Evolutionary conservation across 1,140 invertebrate genomes (phyloP), one percentile per base, ranked within the genome.

Genomic region (Lamellibrachia luymesi): DNA sequence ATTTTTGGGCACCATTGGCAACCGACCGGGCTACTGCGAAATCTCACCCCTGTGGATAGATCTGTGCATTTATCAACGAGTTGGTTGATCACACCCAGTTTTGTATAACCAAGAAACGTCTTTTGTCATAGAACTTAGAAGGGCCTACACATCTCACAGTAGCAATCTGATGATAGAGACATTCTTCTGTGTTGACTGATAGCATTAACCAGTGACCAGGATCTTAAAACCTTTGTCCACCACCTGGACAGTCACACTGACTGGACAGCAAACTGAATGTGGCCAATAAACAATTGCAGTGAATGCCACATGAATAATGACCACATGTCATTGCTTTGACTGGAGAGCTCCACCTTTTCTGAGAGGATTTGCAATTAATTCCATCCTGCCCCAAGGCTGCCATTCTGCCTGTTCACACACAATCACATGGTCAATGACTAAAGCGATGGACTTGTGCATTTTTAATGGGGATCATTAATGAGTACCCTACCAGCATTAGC

Each of bases 401-500:
- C 64, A 10, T 80, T 80, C 64, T 80, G 64, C 64, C 5, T 80
- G 64, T 80, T 22, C 64, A 22, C 64, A 80, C 64, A 80, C 6
- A 80, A 80, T 80, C 64, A 80, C 64, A 80, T 80, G 64, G 64
- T 80, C 64, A 80, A 80, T 80, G 64, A 80, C 64, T 22, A 80
- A 80, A 80, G 13, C 4, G 64, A 80, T 80, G 64, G 64, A 80
- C 64, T 80, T 80, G 64, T 80, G 64, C 64, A 80, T 80, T 80
- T 80, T 80, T 80, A 80, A 80, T 80, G 64, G 64, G 64, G 64
- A 80, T 10, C 64, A 80, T 80, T 80, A 80, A 80, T 22, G 25
- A 80, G 64, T 6, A 10, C 64, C 64, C 64, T 22, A 22, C 64
- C 64, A 80, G 64, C 64, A 80, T 80, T 80, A 80, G 64, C 64